These are phyloP conservation scores for Drosophila seguyi DNA, from an alignment of 1,140 invertebrate genomes.

Conservation along the genomic window DNA sequence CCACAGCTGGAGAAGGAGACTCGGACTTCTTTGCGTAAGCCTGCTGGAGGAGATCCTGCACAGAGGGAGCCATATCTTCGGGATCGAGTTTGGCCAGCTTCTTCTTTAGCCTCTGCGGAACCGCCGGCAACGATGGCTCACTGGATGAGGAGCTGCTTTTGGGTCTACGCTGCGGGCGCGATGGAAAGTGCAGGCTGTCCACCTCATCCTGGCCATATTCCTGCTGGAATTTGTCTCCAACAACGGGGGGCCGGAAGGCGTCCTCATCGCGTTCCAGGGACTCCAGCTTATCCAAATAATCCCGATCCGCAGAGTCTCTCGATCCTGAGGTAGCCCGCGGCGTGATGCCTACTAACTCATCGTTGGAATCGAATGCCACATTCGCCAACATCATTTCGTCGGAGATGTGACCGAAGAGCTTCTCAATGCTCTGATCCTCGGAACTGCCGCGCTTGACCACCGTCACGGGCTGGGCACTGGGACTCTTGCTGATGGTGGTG, in stretches of 20 bases:
- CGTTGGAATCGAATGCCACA: constrained; percentile 81
- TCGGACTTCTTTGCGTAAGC: constrained; percentile 13
- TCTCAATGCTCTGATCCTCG: constrained; percentile 82
- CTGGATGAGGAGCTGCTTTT: constrained; percentile 80
- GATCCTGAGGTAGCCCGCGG: constrained; percentile 21
- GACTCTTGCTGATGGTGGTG: constrained; percentile 82
- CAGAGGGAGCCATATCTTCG: constrained; percentile 73
- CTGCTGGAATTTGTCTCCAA: constrained; percentile 5
- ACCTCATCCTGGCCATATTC: constrained; percentile 31
- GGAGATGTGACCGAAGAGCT: constrained; percentile 71
- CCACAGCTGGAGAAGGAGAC: neutral
- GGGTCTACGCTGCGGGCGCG: constrained; percentile 65
- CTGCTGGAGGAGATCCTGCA: constrained; percentile 73
- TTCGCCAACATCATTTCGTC: constrained; percentile 82
- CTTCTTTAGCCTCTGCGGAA: constrained; percentile 70
- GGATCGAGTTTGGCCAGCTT: constrained; percentile 73
- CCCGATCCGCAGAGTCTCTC: constrained; percentile 50
- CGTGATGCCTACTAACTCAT: constrained; percentile 73
- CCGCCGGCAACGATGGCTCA: constrained; percentile 59
- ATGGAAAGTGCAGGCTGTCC: constrained; percentile 62
- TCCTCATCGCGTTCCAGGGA: constrained; percentile 61
- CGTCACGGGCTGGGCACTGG: constrained; percentile 72
- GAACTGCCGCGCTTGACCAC: constrained; percentile 74
- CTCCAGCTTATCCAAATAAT: constrained; percentile 66
- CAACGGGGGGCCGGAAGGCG: neutral